Evolutionary conservation across 2,113 vertebrate species (phyloP).

Genomic region (Trinectes maculatus): DNA sequence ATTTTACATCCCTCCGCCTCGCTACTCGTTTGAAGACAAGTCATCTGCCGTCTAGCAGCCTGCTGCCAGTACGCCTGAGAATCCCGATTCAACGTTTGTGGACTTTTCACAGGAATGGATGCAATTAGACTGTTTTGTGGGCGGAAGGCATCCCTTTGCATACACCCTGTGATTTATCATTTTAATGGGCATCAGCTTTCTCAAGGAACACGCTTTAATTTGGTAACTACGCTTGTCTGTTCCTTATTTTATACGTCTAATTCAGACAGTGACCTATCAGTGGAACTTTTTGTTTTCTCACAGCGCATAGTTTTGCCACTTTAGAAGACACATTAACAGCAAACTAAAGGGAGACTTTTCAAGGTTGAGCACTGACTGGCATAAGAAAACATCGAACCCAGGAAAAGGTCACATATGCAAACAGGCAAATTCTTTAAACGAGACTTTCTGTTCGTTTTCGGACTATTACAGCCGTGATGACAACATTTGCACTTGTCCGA

Average conservation of each 20-base stretch:
- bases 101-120: slow-evolving; percentile 75
- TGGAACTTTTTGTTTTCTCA: slow-evolving; percentile 23
- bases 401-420: slow-evolving; percentile 38
- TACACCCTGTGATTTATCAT: slow-evolving; percentile 78
- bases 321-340: slow-evolving; percentile 26
- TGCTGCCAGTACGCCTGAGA: slow-evolving; percentile 78
- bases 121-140: slow-evolving; percentile 82
- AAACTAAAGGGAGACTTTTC: slow-evolving; percentile 40
- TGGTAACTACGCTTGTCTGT: slow-evolving; percentile 64
- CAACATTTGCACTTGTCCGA: slow-evolving; percentile 45
- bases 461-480: slow-evolving; percentile 31
- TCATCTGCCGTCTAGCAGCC: slow-evolving; percentile 77
- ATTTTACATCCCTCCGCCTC: slow-evolving; percentile 78
- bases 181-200: slow-evolving; percentile 80
- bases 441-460: slow-evolving; percentile 54
- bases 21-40: slow-evolving; percentile 73
- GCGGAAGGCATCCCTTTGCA: slow-evolving; percentile 73
- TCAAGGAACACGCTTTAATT: slow-evolving; percentile 67
- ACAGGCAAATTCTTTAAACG: slow-evolving; percentile 44
- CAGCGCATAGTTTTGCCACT: slow-evolving; percentile 36
- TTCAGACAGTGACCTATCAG: slow-evolving; percentile 61
- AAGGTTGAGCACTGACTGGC: slow-evolving; percentile 58
- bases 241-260: slow-evolving; percentile 58
- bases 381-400: slow-evolving; percentile 52
- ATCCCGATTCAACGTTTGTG: slow-evolving; percentile 78